phyloP scores from a whole-genome alignment of 2,797 vertebrate genomes.

The Otolemur crassicaudatus region DNA sequence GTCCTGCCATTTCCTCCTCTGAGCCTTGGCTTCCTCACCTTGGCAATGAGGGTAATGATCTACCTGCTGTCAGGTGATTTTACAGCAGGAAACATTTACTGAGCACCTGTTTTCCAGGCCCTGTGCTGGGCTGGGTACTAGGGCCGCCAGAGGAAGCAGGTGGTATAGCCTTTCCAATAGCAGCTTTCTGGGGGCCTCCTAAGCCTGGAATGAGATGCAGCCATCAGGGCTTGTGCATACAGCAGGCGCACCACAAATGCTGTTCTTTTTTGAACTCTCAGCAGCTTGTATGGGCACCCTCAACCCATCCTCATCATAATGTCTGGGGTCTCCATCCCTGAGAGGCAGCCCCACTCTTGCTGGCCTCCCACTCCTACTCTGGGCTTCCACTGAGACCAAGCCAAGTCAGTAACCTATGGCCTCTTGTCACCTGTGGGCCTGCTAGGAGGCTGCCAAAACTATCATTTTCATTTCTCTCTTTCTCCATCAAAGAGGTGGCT shows the following conservation, averaged over 20 bases:
- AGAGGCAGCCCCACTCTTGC: not conserved
- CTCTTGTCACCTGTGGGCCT: not conserved
- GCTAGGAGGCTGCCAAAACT: not conserved
- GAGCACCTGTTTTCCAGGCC: not conserved
- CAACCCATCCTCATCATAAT: not conserved
- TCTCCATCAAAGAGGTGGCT: not conserved
- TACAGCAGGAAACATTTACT: not conserved
- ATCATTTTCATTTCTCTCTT: not conserved
- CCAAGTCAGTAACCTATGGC: not conserved
- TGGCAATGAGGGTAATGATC: not conserved
- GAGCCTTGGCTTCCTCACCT: not conserved
- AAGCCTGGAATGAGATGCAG: not conserved
- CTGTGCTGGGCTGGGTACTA: not conserved
- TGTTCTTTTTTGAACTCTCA: not conserved
- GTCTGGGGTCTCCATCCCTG: not conserved
- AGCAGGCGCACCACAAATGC: not conserved
- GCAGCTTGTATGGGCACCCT: not conserved
- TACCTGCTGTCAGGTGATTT: not conserved
- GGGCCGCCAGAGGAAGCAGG: not conserved
- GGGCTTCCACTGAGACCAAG: not conserved
- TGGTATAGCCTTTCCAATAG: not conserved
- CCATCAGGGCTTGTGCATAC: not conserved
- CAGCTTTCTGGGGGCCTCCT: not conserved
- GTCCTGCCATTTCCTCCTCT: not conserved
- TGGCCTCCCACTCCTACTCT: not conserved